These are phyloP conservation scores for Gopherus evgoodei DNA, from an alignment of 2,113 vertebrate species.

Conservation along the genomic window DNA sequence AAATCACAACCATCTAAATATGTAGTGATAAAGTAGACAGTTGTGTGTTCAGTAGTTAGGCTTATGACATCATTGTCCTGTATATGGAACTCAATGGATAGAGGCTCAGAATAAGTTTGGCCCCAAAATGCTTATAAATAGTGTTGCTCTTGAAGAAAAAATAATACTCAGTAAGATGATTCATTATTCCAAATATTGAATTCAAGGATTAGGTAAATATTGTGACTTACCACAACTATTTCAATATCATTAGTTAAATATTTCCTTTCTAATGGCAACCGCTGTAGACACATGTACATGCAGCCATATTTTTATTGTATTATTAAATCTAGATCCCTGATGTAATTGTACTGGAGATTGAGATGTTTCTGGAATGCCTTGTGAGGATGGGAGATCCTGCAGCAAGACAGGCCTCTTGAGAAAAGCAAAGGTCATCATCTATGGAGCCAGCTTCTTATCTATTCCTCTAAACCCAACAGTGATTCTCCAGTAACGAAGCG, in stretches of 20 bases:
- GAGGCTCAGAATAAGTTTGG: neutral
- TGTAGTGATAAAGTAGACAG: neutral
- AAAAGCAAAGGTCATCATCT: neutral
- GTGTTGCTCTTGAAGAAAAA: neutral
- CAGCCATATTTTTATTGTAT: neutral
- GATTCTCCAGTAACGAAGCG: neutral
- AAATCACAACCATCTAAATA: neutral
- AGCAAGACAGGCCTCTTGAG: neutral
- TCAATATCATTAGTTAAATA: neutral
- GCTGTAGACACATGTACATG: neutral
- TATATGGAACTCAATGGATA: neutral
- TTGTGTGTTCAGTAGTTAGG: neutral
- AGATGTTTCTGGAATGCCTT: neutral
- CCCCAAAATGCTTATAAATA: neutral
- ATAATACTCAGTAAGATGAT: neutral
- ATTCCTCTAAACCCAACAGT: neutral
- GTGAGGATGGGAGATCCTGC: neutral
- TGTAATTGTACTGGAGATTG: rapidly evolving
- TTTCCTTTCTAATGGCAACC: neutral
- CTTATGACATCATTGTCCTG: too few species aligned
- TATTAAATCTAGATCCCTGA: neutral
- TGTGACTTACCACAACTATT: neutral
- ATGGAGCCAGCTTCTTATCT: rapidly evolving
- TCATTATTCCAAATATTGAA: neutral
- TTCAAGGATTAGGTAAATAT: neutral